Evolutionary conservation across 2,797 vertebrate genomes (phyloP), one percentile per base, ranked within the genome.

Genomic region (Bovichtus diacanthus): DNA sequence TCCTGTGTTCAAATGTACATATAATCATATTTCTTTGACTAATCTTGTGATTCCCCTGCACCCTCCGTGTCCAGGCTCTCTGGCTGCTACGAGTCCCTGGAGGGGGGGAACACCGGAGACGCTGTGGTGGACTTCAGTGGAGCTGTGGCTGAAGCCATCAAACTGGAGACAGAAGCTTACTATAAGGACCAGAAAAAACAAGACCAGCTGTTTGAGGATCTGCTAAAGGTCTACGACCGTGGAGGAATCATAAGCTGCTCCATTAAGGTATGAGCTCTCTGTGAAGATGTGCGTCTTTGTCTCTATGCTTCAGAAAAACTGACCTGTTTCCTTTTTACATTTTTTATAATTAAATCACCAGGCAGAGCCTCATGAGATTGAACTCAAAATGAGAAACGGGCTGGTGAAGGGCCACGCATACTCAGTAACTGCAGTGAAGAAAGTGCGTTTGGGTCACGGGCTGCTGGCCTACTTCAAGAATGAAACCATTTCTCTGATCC

Each of bases 121-220:
- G 97, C 98, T 9, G 96, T 99, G 71, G 96, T 98, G 83, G 98
- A 99, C 86, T 99, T 99, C 89, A 98, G 96, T 13, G 97, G 98
- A 36, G 96, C 96, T 0, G 95, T 99, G 74, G 86, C 95, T 8
- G 98, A 99, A 91, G 88, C 94, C 75, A 81, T 99, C 41, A 91
- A 93, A 88, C 87, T 99, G 90, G 90, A 93, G 58, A 55, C 2
- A 2, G 90, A 47, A 3, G 85, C 73, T 31, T 94, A 72, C 67
- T 82, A 87, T 3, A 87, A 81, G 6, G 92, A 95, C 60, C 87
- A 90, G 70, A 2, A 84, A 16, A 93, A 86, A 79, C 94, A 95
- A 75, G 94, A 96, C 80, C 93, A 93, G 36, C 94, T 99, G 49
- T 98, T 99, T 81, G 93, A 94, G 71, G 95, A 97, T 38, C 83